Evolutionary conservation across 2,888 invertebrate species (phyloP).

Genomic region (Osedax frankpressi): DNA sequence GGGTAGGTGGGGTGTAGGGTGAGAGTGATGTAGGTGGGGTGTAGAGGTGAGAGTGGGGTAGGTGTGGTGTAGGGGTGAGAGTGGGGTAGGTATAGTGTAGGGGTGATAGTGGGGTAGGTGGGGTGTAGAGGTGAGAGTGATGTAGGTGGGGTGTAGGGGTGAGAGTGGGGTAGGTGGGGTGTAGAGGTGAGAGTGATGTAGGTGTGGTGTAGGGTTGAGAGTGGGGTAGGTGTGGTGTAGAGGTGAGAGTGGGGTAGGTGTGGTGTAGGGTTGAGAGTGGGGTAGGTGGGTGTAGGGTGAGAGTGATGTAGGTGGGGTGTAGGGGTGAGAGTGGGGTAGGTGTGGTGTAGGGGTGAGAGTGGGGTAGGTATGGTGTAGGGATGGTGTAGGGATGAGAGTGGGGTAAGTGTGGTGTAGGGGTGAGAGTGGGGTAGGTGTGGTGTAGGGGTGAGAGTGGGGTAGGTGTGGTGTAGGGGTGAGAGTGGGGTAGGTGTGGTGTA

Average conservation of each 20-base stretch:
- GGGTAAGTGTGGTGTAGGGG: constrained; percentile 71
- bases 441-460: too few species aligned
- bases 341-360: not conserved
- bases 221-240: not conserved
- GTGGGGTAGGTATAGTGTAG: constrained; percentile 72
- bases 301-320: not conserved
- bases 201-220: constrained; percentile 53
- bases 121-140: not conserved
- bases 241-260: constrained; percentile 69
- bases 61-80: constrained; percentile 68
- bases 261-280: constrained; percentile 72
- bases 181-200: constrained; percentile 63
- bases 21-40: not conserved
- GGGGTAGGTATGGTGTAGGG: not conserved
- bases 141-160: constrained; percentile 61
- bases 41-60: constrained; percentile 65
- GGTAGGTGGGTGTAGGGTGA: constrained; percentile 69
- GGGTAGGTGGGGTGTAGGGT: constrained; percentile 53
- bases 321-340: too few species aligned
- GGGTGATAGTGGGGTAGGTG: constrained; percentile 54
- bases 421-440: constrained; percentile 70
- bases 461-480: constrained; percentile 44
- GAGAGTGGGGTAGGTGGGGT: constrained; percentile 76
- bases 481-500: not conserved
- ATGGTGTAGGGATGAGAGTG: too few species aligned